Evolutionary conservation across 2,797 vertebrate genomes (phyloP).

Genomic region (Liparis tanakae): DNA sequence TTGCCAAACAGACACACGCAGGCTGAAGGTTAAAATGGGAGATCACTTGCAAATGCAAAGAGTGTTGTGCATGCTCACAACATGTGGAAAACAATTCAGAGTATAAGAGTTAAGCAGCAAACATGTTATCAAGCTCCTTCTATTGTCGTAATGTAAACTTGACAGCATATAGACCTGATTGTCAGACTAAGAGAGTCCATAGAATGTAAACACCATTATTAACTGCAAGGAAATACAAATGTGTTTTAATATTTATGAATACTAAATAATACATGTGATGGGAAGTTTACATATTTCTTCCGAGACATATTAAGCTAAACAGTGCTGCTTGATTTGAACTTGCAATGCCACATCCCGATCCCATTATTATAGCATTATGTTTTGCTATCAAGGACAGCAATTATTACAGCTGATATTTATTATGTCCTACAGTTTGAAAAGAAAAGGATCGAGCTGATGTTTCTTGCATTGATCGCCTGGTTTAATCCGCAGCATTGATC

Average conservation of each 20-base stretch:
- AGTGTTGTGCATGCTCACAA: slow-evolving; percentile 3
- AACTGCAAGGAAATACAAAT: not conserved
- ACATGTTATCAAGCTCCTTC: not conserved
- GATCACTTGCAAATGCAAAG: slow-evolving; percentile 37
- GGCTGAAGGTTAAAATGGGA: slow-evolving; percentile 38
- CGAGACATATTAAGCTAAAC: not conserved
- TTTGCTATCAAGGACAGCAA: not conserved
- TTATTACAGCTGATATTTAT: no score
- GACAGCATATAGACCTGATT: no score
- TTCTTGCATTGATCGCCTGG: not conserved
- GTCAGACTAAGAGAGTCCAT: not conserved
- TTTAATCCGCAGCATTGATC: not conserved
- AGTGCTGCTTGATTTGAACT: not conserved
- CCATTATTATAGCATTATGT: not conserved
- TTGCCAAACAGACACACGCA: slow-evolving; percentile 46
- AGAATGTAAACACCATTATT: no score
- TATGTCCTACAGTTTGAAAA: no score
- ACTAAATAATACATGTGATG: not conserved
- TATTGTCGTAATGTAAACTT: not conserved
- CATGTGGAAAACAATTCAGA: not conserved
- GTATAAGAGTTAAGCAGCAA: not conserved
- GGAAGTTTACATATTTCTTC: not conserved
- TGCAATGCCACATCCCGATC: not conserved
- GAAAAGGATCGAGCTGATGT: not conserved
- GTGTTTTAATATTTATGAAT: not conserved